Conservation (phyloP, 2,888 invertebrate genomes). For the Notodonta ziczac region DNA sequence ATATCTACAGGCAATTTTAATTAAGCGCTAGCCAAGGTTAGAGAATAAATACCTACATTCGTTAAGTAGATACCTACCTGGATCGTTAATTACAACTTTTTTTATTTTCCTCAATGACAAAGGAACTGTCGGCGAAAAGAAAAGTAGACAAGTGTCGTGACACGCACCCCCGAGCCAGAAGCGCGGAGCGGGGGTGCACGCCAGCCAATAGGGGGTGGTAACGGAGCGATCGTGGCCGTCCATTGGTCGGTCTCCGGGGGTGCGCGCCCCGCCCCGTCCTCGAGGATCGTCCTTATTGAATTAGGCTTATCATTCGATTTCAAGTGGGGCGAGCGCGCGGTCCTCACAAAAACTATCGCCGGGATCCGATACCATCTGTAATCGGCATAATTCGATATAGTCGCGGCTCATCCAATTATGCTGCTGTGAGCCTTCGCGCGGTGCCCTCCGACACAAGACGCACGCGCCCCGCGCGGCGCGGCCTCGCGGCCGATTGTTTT, state of each 20-base stretch:
- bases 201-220: slow-evolving; percentile 61
- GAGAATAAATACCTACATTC: slow-evolving; percentile 65
- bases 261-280: slow-evolving; percentile 79
- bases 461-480: slow-evolving; percentile 70
- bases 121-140: slow-evolving; percentile 85
- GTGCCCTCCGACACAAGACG: slow-evolving; percentile 58
- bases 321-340: slow-evolving; percentile 82
- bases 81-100: slow-evolving; percentile 84
- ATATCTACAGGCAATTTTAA: background rate
- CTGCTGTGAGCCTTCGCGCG: slow-evolving; percentile 68
- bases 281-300: slow-evolving; percentile 88
- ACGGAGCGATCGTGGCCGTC: slow-evolving; percentile 54
- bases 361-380: slow-evolving; percentile 79
- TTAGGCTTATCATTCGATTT: slow-evolving; percentile 91
- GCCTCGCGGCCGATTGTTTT: slow-evolving; percentile 44
- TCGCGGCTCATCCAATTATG: slow-evolving; percentile 80
- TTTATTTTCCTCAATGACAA: slow-evolving; percentile 85
- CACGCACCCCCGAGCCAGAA: slow-evolving; percentile 73
- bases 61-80: slow-evolving; percentile 80
- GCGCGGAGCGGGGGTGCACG: slow-evolving; percentile 55
- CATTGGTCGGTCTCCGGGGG: slow-evolving; percentile 72
- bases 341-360: slow-evolving; percentile 77
- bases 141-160: slow-evolving; percentile 85
- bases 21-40: slow-evolving; percentile 23
- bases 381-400: slow-evolving; percentile 82